Base-by-base conservation (phyloP, 2,888 invertebrate genomes). In the Cheilosia grossa region DNA sequence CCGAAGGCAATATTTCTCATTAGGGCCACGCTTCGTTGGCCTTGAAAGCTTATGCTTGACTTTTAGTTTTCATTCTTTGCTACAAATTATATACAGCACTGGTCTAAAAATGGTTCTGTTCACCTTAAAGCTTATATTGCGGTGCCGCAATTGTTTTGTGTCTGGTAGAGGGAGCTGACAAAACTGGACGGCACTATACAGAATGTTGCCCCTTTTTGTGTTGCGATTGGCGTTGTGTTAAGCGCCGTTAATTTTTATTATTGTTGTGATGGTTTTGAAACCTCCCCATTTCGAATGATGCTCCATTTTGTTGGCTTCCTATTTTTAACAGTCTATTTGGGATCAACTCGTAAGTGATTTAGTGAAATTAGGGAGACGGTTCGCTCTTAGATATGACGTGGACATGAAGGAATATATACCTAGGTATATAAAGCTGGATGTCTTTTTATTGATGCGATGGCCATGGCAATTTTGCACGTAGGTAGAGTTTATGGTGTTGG, bases 1-100 rank as follows among this genome's bases (percentile, higher is more conserved):
- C 85, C 81, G 67, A 85, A 81, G 75, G 85, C 75, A 72, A 85
- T 85, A 85, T 80, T 85, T 85, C 80, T 85, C 85, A 81, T 85
- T 85, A 81, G 61, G 67, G 72, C 67, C 75, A 85, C 70, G 75
- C 85, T 85, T 77, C 72, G 85, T 85, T 83, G 79, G 58, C 59
- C 47, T 27, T 66, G 74, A 47, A 64, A 69, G 74, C 69, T 70
- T 70, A 58, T 63, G 69, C 74, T 64, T 69, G 81, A 74, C 67
- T 74, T 79, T 74, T 79, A 74, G 73, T 79, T 73, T 77, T 72
- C 64, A 24, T 78, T 64, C 15, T 30, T 5, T 27, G 51, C 64
- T 72, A 64, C 79, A 58, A 64, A 49, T 61, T 56, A 51, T 69
- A 53, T 70, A 53, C 51, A 15, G 53, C 47, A 13, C 4, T 66